A percentile compares a stretch with the other conserved stretches of the same genome.
These are phyloP conservation scores for Lycophotia porphyrea DNA, from an alignment of 2,888 invertebrate species.

Conservation along the genomic window DNA sequence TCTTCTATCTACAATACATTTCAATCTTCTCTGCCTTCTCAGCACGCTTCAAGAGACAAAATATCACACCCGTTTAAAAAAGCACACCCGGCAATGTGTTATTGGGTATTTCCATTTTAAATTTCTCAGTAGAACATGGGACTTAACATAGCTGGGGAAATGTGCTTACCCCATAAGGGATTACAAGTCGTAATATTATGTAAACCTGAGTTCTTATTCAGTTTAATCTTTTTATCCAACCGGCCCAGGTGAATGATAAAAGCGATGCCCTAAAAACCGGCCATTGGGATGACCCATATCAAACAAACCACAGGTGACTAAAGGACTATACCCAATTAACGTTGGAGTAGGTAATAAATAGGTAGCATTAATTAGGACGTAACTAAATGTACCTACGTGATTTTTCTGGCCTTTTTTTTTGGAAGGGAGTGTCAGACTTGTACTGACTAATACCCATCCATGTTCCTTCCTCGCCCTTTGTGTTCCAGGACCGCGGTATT, in stretches of 20 bases:
- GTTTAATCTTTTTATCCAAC: background rate
- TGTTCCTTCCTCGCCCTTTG: too few species aligned
- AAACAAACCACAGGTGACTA: background rate
- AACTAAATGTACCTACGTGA: background rate
- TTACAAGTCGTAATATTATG: too few species aligned
- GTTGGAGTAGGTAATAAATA: slow-evolving; percentile 8
- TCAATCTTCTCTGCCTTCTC: too few species aligned
- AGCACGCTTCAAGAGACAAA: too few species aligned
- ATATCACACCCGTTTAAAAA: background rate
- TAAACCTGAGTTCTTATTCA: background rate
- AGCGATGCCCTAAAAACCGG: background rate
- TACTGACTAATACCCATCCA: too few species aligned
- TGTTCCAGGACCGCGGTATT: too few species aligned
- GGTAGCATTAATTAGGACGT: slow-evolving; percentile 3
- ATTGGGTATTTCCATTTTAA: background rate
- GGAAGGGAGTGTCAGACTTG: too few species aligned
- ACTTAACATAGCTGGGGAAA: too few species aligned
- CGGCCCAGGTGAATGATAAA: background rate
- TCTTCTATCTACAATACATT: too few species aligned
- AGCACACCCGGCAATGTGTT: too few species aligned
- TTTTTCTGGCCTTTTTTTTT: too few species aligned
- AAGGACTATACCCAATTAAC: background rate
- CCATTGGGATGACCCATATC: background rate
- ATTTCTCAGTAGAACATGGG: background rate
- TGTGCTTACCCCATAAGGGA: too few species aligned